phyloP scores from a whole-genome alignment of 2,113 vertebrate genomes.

The Oncorhynchus keta region DNA sequence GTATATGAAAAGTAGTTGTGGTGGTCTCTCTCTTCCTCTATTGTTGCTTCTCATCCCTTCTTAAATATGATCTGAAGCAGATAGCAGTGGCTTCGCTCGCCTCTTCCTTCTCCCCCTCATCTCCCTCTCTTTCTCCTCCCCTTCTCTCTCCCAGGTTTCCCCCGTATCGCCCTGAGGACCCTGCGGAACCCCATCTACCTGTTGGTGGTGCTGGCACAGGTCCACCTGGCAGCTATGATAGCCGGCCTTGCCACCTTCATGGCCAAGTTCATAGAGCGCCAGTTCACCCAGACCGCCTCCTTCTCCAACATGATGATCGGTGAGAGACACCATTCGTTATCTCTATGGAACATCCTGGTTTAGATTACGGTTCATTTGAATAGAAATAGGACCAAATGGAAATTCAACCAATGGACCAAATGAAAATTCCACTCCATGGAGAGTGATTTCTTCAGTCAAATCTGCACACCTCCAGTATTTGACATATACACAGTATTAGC shows the following conservation, averaged over 20 bases:
- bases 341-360: not conserved
- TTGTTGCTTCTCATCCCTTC: not conserved
- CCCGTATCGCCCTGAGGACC: slow-evolving; percentile 79
- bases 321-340: slow-evolving; percentile 44
- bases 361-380: too few species aligned
- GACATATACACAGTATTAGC: not conserved
- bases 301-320: slow-evolving; percentile 88
- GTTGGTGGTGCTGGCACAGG: slow-evolving; percentile 87
- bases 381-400: too few species aligned
- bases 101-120: not conserved
- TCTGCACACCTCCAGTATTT: too few species aligned
- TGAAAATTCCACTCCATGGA: too few species aligned
- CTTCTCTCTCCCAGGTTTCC: slow-evolving; percentile 78
- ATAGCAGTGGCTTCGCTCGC: not conserved
- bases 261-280: slow-evolving; percentile 89
- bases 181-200: slow-evolving; percentile 83
- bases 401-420: too few species aligned
- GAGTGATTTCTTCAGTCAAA: too few species aligned
- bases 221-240: slow-evolving; percentile 81
- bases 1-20: not conserved
- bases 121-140: not conserved
- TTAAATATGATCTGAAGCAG: not conserved
- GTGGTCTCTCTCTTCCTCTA: not conserved
- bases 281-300: slow-evolving; percentile 81
- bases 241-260: slow-evolving; percentile 88